Evolutionary conservation across 2,888 invertebrate genomes (phyloP), one percentile per base, ranked within the genome.

Genomic region (Dryobota labecula): DNA sequence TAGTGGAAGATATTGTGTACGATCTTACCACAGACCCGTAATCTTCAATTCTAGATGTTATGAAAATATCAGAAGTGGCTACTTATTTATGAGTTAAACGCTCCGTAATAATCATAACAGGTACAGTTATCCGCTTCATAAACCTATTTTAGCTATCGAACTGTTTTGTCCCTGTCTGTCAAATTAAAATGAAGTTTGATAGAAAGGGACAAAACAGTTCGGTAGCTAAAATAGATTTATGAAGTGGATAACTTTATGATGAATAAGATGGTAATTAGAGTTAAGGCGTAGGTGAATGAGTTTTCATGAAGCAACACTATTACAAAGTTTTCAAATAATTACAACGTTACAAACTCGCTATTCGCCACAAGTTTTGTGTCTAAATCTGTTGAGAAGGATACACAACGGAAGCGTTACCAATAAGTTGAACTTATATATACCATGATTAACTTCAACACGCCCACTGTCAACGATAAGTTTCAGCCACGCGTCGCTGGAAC

Each of bases 361-460:
- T 24, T 43, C 38, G 18, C 20, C 47, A n/a, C 43, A 15, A 49
- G 63, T 45, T 13, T 45, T 20, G 24, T 36, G 38, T 45, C 11
- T 27, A 5, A 18, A 20, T 27, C 41, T 62, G 38, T 56, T 49
- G 49, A 41, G n/a, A 57, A 30, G 33, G 54, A 47, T 15, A 45
- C 77, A 53, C 77, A 24, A 27, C 38, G 45, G 43, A 56, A 61
- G 27, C 49, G 13, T 43, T 38, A 45, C 38, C 45, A 43, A 43
- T 27, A 20, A 69, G 54, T 56, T 49, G 4, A 43, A 61, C 43
- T 68, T 49, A 43, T 27, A 41, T 56, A 11, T 33, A 24, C 15
- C 38, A 13, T 3, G 9, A 38, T 53, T 15, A 5, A 70, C 54
- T 41, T 43, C 41, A 43, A 15, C 20, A 47, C 18, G 11, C 24